Base-by-base conservation (phyloP, 2,113 vertebrate genomes). In the Triplophysa dalaica region DNA sequence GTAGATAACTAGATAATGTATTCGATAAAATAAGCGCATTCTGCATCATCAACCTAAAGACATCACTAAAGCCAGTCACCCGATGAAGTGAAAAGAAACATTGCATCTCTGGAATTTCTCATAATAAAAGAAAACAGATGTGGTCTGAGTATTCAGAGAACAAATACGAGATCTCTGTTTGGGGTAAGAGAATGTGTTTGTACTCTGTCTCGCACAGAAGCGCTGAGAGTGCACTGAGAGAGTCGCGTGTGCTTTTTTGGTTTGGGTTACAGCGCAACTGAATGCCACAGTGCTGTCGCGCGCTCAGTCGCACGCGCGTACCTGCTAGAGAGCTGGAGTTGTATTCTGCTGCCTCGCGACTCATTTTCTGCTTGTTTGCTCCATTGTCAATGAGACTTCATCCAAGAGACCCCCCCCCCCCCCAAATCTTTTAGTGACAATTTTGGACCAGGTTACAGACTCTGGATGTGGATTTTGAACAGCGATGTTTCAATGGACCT, bases 401-500 rank as follows among this genome's bases (percentile, higher is more conserved):
- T 24, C 26, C 54, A 73, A 68, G 22, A 67, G 56, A 58, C 4
- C n/a, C 29, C 33, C 65, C n/a, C 22, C 4, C n/a, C 29, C 33
- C 65, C n/a, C 22, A 11, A 11, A 66, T 69, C 19, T 56, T 11
- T 56, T 61, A 45, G 63, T 50, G 26, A 66, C 29, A 52, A 22
- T 26, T 64, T 68, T 65, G 60, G 65, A 68, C 50, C n/a, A 75
- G 52, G 16, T 75, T 48, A 45, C 56, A 72, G 79, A 21, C 21
- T 56, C 62, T 78, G 61, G 67, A 67, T 70, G 61, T 70, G 43
- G 14, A 38, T 65, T 77, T 43, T 77, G 81, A 68, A 26, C 64
- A 50, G 79, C 72, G 91, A 87, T 87, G 85, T 77, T 85, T 85
- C 68, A 85, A 83, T 86, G 84, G 88, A 81, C 73, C 72, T 83